Conservation (phyloP, 2,888 invertebrate species). For the Phanerotoma sp. region DNA sequence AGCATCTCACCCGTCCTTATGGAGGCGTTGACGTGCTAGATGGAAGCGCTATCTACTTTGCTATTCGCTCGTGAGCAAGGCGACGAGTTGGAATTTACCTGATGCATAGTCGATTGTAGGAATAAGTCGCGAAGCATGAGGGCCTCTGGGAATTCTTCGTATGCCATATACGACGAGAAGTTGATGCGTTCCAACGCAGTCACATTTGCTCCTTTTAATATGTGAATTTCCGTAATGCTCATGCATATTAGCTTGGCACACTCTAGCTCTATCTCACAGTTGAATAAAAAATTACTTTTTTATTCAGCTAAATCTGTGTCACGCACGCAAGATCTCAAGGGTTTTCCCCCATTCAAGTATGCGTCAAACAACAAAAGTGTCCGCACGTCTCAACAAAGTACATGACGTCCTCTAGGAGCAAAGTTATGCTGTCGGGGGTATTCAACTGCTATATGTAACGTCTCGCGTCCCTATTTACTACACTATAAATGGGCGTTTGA, state of each 20-base stretch:
- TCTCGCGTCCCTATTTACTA: neutral
- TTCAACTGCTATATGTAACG: slow-evolving; percentile 8
- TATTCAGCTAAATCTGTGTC: neutral
- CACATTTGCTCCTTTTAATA: slow-evolving; percentile 55
- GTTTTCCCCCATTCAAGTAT: neutral
- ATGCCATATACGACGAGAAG: slow-evolving; percentile 19
- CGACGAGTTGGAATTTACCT: slow-evolving; percentile 37
- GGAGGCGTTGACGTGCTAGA: neutral
- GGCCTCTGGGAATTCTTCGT: slow-evolving; percentile 25
- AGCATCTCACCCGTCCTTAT: slow-evolving; percentile 2
- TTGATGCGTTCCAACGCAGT: slow-evolving; percentile 34
- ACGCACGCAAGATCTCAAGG: neutral
- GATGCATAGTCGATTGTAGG: slow-evolving; percentile 48
- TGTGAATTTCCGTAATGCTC: slow-evolving; percentile 33
- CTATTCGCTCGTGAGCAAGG: slow-evolving; percentile 27
- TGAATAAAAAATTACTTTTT: neutral
- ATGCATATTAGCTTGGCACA: neutral
- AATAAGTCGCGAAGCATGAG: neutral
- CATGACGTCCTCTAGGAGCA: slow-evolving; percentile 12
- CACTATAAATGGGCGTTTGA: slow-evolving; percentile 15
- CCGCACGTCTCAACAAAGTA: slow-evolving; percentile 8
- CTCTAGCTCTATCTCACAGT: neutral
- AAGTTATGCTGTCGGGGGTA: slow-evolving; percentile 15
- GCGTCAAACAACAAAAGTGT: slow-evolving; percentile 6
- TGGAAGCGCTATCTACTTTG: slow-evolving; percentile 30